Base-by-base conservation (phyloP, 2,888 invertebrate genomes). In the Eilema sororculum region DNA sequence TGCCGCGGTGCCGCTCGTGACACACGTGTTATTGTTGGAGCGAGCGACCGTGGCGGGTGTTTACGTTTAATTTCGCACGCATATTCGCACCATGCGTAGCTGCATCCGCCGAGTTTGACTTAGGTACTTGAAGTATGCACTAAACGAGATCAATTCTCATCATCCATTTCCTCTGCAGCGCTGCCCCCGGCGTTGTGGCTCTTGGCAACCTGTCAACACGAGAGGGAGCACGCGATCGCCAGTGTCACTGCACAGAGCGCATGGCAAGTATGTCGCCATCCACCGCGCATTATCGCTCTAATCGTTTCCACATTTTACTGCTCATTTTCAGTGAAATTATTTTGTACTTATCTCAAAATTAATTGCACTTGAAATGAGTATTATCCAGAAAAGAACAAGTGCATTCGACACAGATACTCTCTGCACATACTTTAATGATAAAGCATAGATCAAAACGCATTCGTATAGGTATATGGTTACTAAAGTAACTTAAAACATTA, bases 1-100 rank as follows among this genome's bases (percentile, higher is more conserved):
- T n/a, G n/a, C n/a, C n/a, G n/a, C n/a, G n/a, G n/a, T n/a, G n/a
- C n/a, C n/a, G n/a, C 41, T 58, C 25, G 66, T 58, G 66, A 37
- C 28, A 58, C 41, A 10, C 12, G n/a, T 67, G 66, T 67, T 60
- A 67, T 60, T 60, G 3, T 59, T 59, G 24, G 20, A 20, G 59
- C 10, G 3, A 67, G 22, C 20, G 16, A 22, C 41, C 46, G 41
- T 46, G n/a, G 30, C 10, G 6, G 28, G 30, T 28, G 66, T 28
- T 59, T 67, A 46, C 66, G 46, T 67, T 60, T 5, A 13, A 67
- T 67, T 67, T 28, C 4, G 56, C 28, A 30, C 65, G 65, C 65
- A 25, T 25, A 46, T 46, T 63, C 30, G n/a, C 56, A 65, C 12
- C 30, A 65, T 10, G 56, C 65, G 52, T 65, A 33, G n/a, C 56